Evolutionary conservation across 2,797 vertebrate species (phyloP).

Genomic region (Melanotaenia trifasciata): DNA sequence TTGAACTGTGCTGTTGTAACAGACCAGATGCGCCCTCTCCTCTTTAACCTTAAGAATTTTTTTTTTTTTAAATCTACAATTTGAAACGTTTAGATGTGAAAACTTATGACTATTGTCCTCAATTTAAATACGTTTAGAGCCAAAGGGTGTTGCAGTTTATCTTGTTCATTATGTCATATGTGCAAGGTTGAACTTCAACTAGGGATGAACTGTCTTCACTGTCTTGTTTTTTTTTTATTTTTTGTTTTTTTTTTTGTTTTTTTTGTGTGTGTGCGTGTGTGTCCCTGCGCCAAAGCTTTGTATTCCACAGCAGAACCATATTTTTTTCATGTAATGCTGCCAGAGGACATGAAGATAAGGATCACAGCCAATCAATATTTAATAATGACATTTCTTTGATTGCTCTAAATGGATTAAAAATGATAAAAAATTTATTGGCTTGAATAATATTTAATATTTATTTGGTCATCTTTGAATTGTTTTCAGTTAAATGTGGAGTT

Average conservation of each 20-base stretch:
- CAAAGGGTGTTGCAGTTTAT: neutral
- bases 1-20: slow-evolving; percentile 13
- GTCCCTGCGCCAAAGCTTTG: neutral
- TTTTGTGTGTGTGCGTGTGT: too few species aligned
- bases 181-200: neutral
- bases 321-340: neutral
- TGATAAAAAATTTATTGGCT: too few species aligned
- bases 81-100: slow-evolving; percentile 6
- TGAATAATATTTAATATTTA: too few species aligned
- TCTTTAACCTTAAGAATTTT: neutral
- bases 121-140: neutral
- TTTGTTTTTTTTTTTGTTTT: too few species aligned
- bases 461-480: too few species aligned
- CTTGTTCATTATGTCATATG: neutral
- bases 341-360: neutral
- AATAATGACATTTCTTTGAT: neutral
- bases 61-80: neutral
- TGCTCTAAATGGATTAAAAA: too few species aligned
- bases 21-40: slow-evolving; percentile 14
- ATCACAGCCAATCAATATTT: neutral
- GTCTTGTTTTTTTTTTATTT: neutral
- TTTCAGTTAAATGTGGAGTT: too few species aligned
- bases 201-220: neutral
- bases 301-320: neutral
- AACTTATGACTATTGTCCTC: slow-evolving; percentile 5